Base-by-base conservation (phyloP, 2,797 vertebrate genomes). In the Trachurus trachurus region DNA sequence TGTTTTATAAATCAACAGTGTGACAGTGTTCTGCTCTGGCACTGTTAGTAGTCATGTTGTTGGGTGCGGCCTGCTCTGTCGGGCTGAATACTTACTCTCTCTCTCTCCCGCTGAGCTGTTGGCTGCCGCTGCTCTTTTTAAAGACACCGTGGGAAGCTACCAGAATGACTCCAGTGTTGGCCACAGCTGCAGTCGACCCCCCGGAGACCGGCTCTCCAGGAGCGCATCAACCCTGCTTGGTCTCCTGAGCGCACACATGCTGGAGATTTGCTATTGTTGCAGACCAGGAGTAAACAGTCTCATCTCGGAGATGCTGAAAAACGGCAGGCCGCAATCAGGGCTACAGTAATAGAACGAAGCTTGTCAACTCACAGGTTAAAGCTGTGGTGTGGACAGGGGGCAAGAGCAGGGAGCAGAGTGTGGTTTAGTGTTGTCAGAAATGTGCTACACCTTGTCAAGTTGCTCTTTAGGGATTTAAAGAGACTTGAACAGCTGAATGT, bases 131-230 rank as follows among this genome's bases (percentile, higher is more conserved):
- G 53, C 76, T 69, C 66, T 74, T 42, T 77, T 76, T 77, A 50
- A 56, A 82, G 67, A 76, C 26, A 16, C 60, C 42, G 52, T 15
- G 49, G 64, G 62, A 82, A 60, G 50, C 68, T 56, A n/a, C 49
- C 7, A 70, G 64, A 76, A 72, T 52, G 49, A 59, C 73, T 78
- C 56, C 42, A 67, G 73, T 40, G 45, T 60, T 17, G 57, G 70
- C 60, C 78, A 1, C 74, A 83, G 77, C 77, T 81, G 81, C 75
- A 68, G 37, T 70, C 13, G 1, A 52, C n/a, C 65, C 72, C 42
- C 42, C 45, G 9, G 19, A 66, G 71, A 57, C 39, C 16, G 9
- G 0, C 44, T 80, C 39, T 73, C 64, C 52, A n/a, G 73, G 70
- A 72, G 15, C 8, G 44, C 29, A 0, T 62, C 21, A 44, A 72